Base-by-base conservation (phyloP, 2,113 vertebrate genomes). In the Fukomys damarensis region DNA sequence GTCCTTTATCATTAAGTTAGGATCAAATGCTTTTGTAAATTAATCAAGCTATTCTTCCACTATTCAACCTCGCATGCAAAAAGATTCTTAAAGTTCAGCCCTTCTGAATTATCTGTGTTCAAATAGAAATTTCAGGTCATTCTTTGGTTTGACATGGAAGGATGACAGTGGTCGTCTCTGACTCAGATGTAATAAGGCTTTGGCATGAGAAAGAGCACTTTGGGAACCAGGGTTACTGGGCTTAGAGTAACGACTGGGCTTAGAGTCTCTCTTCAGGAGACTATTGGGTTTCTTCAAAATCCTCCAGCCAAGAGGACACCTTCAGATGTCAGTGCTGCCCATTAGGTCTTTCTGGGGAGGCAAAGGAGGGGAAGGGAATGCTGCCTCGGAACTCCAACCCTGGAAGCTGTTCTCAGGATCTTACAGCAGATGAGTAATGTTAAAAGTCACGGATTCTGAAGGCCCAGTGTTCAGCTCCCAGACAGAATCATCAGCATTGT, bases 21-120 rank as follows among this genome's bases (percentile, higher is more conserved):
- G 26, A 38, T 58, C 46, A 46, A 85, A 84, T 80, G 82, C 56
- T 95, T 94, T 86, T 92, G 86, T 94, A 86, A 89, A 66, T 86
- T 82, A 95, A 88, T 97, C 80, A 59, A 80, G 61, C 10, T 76
- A 10, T 49, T 74, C 80, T 94, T 76, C 87, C 90, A 38, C 70
- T 59, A 41, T 32, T 83, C 43, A 89, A 52, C 1, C 0, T 17
- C 68, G 86, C 22, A 0, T 94, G 91, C 68, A 46, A 80, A 83
- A 86, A 28, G 77, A 59, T 86, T 81, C 77, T 87, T 79, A 46
- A 94, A 89, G 74, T 70, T 65, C 82, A 86, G 88, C 61, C 1
- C 19, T 91, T 96, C 92, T 74, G 61, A 72, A 87, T 93, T 86
- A 86, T 93, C 49, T 81, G 2, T 41, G 22, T 81, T 56, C 63